Evolutionary conservation across 2,888 invertebrate species (phyloP).

Genomic region (Fragum fragum): DNA sequence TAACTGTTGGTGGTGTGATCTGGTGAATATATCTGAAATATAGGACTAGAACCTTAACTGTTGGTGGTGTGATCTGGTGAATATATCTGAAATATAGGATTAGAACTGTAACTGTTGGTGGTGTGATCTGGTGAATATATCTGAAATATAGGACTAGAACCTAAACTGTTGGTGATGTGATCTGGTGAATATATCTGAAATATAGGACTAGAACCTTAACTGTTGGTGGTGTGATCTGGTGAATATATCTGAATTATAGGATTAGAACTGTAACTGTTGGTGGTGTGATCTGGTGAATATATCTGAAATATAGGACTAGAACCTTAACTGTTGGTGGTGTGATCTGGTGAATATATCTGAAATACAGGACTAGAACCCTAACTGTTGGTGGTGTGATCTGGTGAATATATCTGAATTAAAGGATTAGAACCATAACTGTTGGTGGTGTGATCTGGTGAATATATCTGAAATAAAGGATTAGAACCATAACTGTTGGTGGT

Average conservation of each 20-base stretch:
- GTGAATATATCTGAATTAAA: slow-evolving; percentile 88
- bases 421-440: slow-evolving; percentile 92
- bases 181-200: slow-evolving; percentile 86
- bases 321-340: slow-evolving; percentile 88
- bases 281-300: too few species aligned
- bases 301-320: slow-evolving; percentile 98
- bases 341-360: slow-evolving; percentile 87
- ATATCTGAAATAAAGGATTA: slow-evolving; percentile 91
- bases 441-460: slow-evolving; percentile 86
- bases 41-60: too few species aligned
- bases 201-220: slow-evolving; percentile 71
- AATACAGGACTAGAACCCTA: slow-evolving; percentile 69
- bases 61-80: too few species aligned
- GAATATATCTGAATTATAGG: slow-evolving; percentile 86
- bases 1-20: slow-evolving; percentile 79
- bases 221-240: slow-evolving; percentile 86
- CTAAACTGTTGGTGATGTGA: slow-evolving; percentile 86
- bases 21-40: slow-evolving; percentile 86
- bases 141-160: slow-evolving; percentile 88
- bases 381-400: slow-evolving; percentile 86
- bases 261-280: too few species aligned
- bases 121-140: slow-evolving; percentile 87
- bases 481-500: slow-evolving; percentile 89
- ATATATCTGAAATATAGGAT: slow-evolving; percentile 97
- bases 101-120: slow-evolving; percentile 88